A percentile compares a stretch with the other conserved stretches of the same genome.
Evolutionary conservation across 2,113 vertebrate species (phyloP).

Genomic region (Silurus asotus): DNA sequence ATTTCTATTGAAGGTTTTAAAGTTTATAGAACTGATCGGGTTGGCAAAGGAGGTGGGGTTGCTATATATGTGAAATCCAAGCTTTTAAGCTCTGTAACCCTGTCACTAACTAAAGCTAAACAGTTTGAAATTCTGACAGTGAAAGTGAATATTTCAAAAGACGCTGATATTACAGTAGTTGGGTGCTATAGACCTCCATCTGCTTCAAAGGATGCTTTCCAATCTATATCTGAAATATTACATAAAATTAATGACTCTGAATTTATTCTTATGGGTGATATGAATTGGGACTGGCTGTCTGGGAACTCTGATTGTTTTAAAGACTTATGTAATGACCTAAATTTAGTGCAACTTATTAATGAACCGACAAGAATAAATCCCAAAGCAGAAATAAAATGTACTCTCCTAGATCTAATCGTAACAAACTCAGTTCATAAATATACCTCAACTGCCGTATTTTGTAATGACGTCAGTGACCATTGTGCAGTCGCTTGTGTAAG

Average conservation of each 20-base stretch:
- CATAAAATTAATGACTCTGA: conserved; percentile 8
- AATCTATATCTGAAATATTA: conserved; percentile 18
- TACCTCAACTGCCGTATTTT: conserved; percentile 20
- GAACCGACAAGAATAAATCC: background rate
- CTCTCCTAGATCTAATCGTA: conserved; percentile 26
- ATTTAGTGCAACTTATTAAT: conserved; percentile 36
- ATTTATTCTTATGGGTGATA: conserved; percentile 21
- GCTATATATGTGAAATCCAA: conserved; percentile 40
- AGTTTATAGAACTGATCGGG: conserved; percentile 19
- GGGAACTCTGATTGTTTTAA: conserved; percentile 32
- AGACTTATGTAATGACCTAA: conserved; percentile 5
- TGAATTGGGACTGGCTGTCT: conserved; percentile 37
- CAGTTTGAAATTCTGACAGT: conserved; percentile 26
- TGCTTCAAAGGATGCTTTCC: conserved; percentile 20
- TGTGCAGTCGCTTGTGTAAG: background rate
- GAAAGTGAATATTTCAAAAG: conserved; percentile 23
- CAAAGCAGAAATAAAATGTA: conserved; percentile 7
- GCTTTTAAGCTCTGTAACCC: background rate
- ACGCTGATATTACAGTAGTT: conserved; percentile 15
- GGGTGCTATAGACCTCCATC: conserved; percentile 23
- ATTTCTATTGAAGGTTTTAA: conserved; percentile 41
- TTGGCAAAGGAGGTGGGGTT: conserved; percentile 34
- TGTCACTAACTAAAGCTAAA: conserved; percentile 33
- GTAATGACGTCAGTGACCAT: conserved; percentile 29
- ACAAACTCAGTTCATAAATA: conserved; percentile 32